Base-by-base conservation (phyloP, 2,888 invertebrate genomes). In the Clusia tigrina region DNA sequence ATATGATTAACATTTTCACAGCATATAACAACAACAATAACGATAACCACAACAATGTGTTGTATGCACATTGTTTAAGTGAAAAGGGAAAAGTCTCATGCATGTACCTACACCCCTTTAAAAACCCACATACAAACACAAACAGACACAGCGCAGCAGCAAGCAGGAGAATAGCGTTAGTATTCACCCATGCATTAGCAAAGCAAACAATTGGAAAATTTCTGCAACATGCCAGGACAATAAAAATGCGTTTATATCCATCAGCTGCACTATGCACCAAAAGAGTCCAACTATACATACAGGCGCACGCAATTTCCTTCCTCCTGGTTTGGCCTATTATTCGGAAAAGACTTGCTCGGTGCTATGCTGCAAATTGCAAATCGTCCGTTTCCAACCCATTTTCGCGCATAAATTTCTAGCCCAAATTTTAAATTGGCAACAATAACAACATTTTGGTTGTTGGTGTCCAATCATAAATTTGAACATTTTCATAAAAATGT, bases 401-500 rank as follows among this genome's bases (percentile, higher is more conserved):
- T 5, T 46, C 46, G 17, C 20, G 15, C 25, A 25, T 15, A 67
- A 62, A 67, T 61, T 56, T 62, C 48, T 62, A 60, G 60, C 54
- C 60, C 67, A 57, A 67, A 66, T 70, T 53, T n/a, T n/a, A n/a
- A n/a, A n/a, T n/a, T n/a, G n/a, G 37, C 38, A 32, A 24, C 18
- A 57, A 57, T 53, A 48, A 18, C 23, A 22, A 2, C 24, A 32
- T 53, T 46, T 17, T 23, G 54, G 23, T 18, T 25, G 53, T n/a
- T 69, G 69, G 62, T 65, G 69, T 63, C 67, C 68, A 72, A 73
- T 74, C 78, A 70, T 78, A 78, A 79, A 79, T 79, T 75, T 72
- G 6, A 71, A 77, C 72, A 72, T 71, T 73, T 77, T 73, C 74
- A 77, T 78, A 77, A 78, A 79, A 76, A 73, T 75, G 78, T 79